These are phyloP conservation scores for Bedellia somnulentella DNA, from an alignment of 2,888 invertebrate genomes.

Conservation along the genomic window DNA sequence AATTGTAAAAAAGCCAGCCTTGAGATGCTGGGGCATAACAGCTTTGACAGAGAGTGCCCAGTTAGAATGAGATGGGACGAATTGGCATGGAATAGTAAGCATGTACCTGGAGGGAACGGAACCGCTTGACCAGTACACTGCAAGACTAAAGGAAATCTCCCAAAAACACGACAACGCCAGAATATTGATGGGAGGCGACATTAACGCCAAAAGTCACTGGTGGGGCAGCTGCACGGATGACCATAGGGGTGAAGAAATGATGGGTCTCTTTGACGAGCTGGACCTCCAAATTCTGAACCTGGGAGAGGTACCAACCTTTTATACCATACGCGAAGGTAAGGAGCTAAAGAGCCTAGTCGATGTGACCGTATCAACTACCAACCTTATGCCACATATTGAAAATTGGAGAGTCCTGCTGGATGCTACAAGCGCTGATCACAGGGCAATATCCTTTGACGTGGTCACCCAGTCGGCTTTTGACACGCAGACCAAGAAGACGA, in stretches of 20 bases:
- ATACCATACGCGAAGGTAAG: conserved; percentile 7
- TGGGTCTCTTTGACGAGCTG: conserved; percentile 11
- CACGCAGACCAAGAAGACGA: not conserved
- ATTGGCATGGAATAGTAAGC: too few relatives aligned
- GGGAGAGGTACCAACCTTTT: conserved; percentile 11
- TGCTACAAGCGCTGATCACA: too few relatives aligned
- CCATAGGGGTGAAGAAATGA: too few relatives aligned
- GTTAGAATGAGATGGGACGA: too few relatives aligned
- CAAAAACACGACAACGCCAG: too few relatives aligned
- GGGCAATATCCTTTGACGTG: conserved; percentile 6
- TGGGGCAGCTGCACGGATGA: conserved; percentile 8
- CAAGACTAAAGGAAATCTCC: too few relatives aligned
- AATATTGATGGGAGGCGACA: too few relatives aligned
- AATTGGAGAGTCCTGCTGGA: conserved; percentile 10
- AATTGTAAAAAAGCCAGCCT: too few relatives aligned
- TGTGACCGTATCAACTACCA: conserved; percentile 9
- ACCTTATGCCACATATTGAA: conserved; percentile 9
- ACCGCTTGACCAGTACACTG: too few relatives aligned
- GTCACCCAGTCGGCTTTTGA: not conserved
- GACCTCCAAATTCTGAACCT: conserved; percentile 11
- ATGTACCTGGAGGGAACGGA: too few relatives aligned
- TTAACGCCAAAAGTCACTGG: conserved; percentile 7
- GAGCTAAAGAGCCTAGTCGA: conserved; percentile 10
- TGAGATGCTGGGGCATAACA: too few relatives aligned
- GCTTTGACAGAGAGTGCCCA: too few relatives aligned